Percentiles rank a stretch among this genome's conserved stretches.
These are phyloP conservation scores for Frankliniella fusca DNA, from an alignment of 2,888 invertebrate genomes.

Conservation along the genomic window DNA sequence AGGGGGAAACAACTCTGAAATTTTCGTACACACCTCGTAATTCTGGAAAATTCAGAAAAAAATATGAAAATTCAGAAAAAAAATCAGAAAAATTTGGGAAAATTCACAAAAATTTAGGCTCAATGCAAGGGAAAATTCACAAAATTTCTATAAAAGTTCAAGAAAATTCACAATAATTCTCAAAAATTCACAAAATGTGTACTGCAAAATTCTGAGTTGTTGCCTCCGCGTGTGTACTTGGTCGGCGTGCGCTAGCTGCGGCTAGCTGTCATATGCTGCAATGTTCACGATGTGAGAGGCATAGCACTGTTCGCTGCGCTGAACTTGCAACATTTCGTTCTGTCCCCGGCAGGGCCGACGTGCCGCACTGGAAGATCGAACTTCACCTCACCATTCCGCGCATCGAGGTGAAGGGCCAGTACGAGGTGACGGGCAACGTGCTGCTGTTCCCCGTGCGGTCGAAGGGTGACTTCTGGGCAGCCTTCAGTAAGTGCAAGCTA, in stretches of 20 bases:
- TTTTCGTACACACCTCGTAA: too few relatives aligned
- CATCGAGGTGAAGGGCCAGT: slow-evolving; percentile 69
- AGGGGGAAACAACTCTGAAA: too few relatives aligned
- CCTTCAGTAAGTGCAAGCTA: slow-evolving; percentile 59
- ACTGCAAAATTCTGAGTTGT: too few relatives aligned
- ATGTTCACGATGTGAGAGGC: not conserved
- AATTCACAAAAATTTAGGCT: too few relatives aligned
- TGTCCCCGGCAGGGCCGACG: slow-evolving; percentile 40
- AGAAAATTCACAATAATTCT: too few relatives aligned
- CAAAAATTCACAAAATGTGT: too few relatives aligned
- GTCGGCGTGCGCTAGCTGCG: not conserved
- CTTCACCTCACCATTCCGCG: slow-evolving; percentile 54
- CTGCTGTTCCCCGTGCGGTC: slow-evolving; percentile 73
- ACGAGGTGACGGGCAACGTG: slow-evolving; percentile 73
- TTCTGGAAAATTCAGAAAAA: too few relatives aligned
- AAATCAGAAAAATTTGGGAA: too few relatives aligned
- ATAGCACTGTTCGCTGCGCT: not conserved
- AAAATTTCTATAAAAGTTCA: too few relatives aligned
- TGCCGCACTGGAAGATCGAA: slow-evolving; percentile 41
- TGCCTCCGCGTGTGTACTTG: too few relatives aligned
- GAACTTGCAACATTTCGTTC: slow-evolving; percentile 28
- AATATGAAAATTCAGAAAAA: too few relatives aligned
- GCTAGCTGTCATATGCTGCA: not conserved
- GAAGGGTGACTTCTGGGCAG: slow-evolving; percentile 75
- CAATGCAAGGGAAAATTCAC: too few relatives aligned